Base-by-base conservation (phyloP, 92 coral and sea anemone species). In the Phenganax stokvisi region DNA sequence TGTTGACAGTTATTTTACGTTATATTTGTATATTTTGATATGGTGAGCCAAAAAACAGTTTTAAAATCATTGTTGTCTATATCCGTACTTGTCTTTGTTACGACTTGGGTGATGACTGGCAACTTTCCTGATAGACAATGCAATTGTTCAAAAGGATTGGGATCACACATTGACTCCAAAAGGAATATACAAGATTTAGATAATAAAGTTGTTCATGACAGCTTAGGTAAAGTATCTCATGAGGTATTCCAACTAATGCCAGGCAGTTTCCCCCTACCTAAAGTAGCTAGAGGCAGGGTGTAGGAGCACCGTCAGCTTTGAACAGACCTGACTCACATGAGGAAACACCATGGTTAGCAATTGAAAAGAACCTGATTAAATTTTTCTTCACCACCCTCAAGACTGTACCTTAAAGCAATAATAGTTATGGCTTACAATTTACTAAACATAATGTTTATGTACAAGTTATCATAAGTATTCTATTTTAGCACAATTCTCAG, bases 101-200 rank as follows among this genome's bases (percentile, higher is more conserved):
- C 81, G 13, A 76, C 57, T 54, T 76, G 81, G 81, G 30, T 76
- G 70, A 57, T 76, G 81, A 76, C 71, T 30, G 60, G 70, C 28
- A 76, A 76, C 31, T 76, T 76, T 29, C 81, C 81, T 4, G 81
- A 76, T 27, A 76, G 47, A 28, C 53, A 76, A 15, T 76, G 81
- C 60, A 69, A 76, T 60, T 76, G 81, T 44, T 9, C 69, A 9
- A 12, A 28, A 57, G 31, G 81, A 31, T 0, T 59, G 25, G 66
- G 52, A 29, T 27, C 54, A 29, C 69, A 59, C 31, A 52, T 31
- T 4, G 60, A 76, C 11, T 29, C 30, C 16, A 59, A 47, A 44
- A 76, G 81, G 56, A 57, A 52, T 59, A 28, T 17, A 20, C 69
- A 61, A 76, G 81, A 37, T 37, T 37, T 37, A 37, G 47, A 68